phyloP scores from a whole-genome alignment of 2,113 vertebrate genomes.

The Poeciliopsis retropinna region DNA sequence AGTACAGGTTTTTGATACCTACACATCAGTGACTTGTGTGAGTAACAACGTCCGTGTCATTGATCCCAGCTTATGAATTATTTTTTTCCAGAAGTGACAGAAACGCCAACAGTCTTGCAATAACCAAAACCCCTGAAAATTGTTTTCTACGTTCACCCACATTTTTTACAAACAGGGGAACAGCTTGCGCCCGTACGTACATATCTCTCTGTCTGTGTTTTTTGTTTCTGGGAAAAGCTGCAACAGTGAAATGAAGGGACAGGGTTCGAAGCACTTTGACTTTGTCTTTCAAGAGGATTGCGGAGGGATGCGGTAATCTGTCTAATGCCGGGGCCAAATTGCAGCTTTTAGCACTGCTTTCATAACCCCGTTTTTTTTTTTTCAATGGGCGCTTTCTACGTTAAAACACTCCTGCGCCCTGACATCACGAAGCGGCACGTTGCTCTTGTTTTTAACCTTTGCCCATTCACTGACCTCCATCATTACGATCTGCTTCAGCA shows the following conservation, averaged over 20 bases:
- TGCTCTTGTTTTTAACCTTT: slow-evolving; percentile 43
- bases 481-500: slow-evolving; percentile 37
- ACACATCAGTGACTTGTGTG: slow-evolving; percentile 22
- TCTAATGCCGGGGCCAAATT: slow-evolving; percentile 40
- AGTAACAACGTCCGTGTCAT: slow-evolving; percentile 19
- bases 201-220: background rate
- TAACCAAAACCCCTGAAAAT: background rate
- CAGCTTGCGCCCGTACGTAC: background rate
- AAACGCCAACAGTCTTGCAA: background rate
- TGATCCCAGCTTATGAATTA: slow-evolving; percentile 17
- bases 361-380: slow-evolving; percentile 26
- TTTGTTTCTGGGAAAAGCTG: background rate
- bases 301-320: slow-evolving; percentile 37
- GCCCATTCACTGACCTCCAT: slow-evolving; percentile 34
- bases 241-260: slow-evolving; percentile 31
- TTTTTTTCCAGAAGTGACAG: slow-evolving; percentile 22
- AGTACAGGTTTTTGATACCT: slow-evolving; percentile 5
- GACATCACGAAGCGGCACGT: slow-evolving; percentile 41
- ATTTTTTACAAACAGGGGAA: slow-evolving; percentile 13
- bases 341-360: slow-evolving; percentile 59
- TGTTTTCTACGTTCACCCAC: background rate
- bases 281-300: slow-evolving; percentile 36
- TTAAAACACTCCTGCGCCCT: slow-evolving; percentile 30
- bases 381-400: slow-evolving; percentile 19
- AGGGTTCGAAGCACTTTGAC: slow-evolving; percentile 35